These are phyloP conservation scores for Sorex maritimensis DNA, from an alignment of 2,797 vertebrate genomes.

Conservation along the genomic window DNA sequence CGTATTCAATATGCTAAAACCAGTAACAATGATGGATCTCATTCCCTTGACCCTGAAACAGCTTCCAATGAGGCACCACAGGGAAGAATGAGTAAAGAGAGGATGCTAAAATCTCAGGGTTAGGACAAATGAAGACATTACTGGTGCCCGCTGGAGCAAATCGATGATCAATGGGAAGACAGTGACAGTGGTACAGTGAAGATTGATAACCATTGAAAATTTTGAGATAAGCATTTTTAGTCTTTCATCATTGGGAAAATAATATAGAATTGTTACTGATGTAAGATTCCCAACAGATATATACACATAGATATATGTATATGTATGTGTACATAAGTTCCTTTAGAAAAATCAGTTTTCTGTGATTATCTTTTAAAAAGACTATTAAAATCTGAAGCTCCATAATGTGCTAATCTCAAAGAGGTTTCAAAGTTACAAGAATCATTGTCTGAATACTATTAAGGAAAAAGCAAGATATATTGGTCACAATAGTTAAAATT, in stretches of 20 bases:
- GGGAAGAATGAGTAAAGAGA: too few relatives aligned
- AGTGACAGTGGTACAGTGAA: too few relatives aligned
- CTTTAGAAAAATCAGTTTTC: too few relatives aligned
- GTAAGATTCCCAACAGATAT: not conserved
- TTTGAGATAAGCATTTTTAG: not conserved
- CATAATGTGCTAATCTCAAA: slow-evolving; percentile 70
- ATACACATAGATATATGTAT: not conserved
- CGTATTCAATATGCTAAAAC: too few relatives aligned
- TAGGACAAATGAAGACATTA: too few relatives aligned
- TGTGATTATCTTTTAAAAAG: slow-evolving; percentile 55
- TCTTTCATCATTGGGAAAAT: slow-evolving; percentile 32
- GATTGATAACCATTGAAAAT: too few relatives aligned
- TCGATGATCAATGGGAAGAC: too few relatives aligned
- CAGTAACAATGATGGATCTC: too few relatives aligned
- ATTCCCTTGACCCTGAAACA: too few relatives aligned
- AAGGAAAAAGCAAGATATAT: slow-evolving; percentile 71
- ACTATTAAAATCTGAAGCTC: slow-evolving; percentile 67
- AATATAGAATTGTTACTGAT: slow-evolving; percentile 10
- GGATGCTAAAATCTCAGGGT: too few relatives aligned
- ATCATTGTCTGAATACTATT: slow-evolving; percentile 76
- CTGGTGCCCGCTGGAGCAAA: too few relatives aligned
- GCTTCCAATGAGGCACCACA: too few relatives aligned
- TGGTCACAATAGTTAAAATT: slow-evolving; percentile 74
- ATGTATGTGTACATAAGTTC: not conserved
- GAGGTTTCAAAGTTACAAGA: slow-evolving; percentile 67